Evolutionary conservation across 2,797 vertebrate genomes (phyloP).

Genomic region (Gadopsis bispinosus): DNA sequence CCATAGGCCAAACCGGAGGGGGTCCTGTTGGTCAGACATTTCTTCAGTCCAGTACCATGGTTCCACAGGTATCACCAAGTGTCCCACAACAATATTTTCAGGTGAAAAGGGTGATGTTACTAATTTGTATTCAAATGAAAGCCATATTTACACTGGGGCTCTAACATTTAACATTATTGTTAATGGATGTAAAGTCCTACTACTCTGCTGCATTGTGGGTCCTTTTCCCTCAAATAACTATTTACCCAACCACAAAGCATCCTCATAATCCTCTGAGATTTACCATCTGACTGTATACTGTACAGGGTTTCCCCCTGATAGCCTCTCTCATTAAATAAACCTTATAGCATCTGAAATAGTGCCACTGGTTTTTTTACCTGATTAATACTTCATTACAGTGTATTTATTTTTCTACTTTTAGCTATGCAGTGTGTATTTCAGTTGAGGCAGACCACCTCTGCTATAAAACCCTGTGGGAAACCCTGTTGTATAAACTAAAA

Average conservation of each 20-base stretch:
- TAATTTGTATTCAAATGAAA: slow-evolving; percentile 34
- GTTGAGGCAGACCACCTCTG: neutral
- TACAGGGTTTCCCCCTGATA: slow-evolving; percentile 55
- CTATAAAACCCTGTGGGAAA: slow-evolving; percentile 63
- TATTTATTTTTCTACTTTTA: slow-evolving; percentile 20
- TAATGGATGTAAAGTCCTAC: slow-evolving; percentile 21
- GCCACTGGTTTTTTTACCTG: slow-evolving; percentile 13
- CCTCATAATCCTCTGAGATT: slow-evolving; percentile 53
- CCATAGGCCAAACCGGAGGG: slow-evolving; percentile 79
- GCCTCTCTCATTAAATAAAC: neutral
- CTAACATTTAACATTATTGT: slow-evolving; percentile 28
- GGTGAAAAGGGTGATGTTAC: slow-evolving; percentile 75
- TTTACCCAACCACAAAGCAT: slow-evolving; percentile 58
- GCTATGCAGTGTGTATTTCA: neutral
- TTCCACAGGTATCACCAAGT: slow-evolving; percentile 84
- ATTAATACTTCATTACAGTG: neutral
- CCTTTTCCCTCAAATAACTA: slow-evolving; percentile 45
- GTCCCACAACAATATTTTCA: slow-evolving; percentile 84
- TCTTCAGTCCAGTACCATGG: slow-evolving; percentile 82
- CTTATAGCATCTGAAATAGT: slow-evolving; percentile 5
- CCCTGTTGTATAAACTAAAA: slow-evolving; percentile 62
- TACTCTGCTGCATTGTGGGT: slow-evolving; percentile 20
- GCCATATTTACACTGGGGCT: neutral
- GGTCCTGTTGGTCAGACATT: slow-evolving; percentile 78
- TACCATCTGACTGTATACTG: slow-evolving; percentile 39